phyloP scores from a whole-genome alignment of 2,113 vertebrate species.

The Melanocharis versteri region DNA sequence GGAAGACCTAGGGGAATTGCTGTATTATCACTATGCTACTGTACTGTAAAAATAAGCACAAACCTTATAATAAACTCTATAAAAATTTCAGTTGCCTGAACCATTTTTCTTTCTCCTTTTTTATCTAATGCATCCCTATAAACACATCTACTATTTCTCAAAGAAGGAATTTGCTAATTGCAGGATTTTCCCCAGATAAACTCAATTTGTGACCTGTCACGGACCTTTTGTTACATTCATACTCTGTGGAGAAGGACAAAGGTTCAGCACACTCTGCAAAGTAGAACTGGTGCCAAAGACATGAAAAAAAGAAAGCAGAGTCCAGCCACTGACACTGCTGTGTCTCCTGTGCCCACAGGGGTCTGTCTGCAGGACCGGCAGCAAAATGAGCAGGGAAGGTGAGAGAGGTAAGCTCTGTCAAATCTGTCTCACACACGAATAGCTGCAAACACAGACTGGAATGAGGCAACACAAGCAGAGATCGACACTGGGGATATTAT shows the following conservation, averaged over 20 bases:
- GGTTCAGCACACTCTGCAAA: neutral
- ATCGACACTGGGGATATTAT: neutral
- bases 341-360: neutral
- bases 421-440: neutral
- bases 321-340: neutral
- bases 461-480: neutral
- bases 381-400: neutral
- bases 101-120: neutral
- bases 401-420: neutral
- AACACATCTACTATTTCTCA: neutral
- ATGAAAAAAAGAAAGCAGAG: neutral
- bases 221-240: neutral
- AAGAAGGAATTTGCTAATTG: constrained; percentile 2
- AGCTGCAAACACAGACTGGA: neutral
- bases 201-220: neutral
- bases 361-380: neutral
- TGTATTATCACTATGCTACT: neutral
- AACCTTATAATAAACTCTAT: neutral
- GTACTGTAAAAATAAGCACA: neutral
- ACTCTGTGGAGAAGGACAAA: neutral
- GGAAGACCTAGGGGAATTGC: neutral
- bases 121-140: neutral
- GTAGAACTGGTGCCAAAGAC: neutral
- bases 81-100: neutral
- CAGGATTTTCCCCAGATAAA: neutral